Base-by-base conservation (phyloP, 2,888 invertebrate genomes). In the Diplazon laetatorius region DNA sequence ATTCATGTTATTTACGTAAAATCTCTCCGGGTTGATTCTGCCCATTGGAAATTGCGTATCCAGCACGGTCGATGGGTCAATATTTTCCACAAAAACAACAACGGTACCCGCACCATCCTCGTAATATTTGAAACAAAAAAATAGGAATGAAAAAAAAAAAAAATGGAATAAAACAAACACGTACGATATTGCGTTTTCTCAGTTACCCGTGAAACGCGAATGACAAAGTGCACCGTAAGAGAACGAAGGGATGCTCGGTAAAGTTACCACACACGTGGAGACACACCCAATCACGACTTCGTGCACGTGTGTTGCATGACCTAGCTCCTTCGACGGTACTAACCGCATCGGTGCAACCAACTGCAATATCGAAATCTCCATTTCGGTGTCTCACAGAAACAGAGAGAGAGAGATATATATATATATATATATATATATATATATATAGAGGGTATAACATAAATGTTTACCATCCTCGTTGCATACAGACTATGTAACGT, bases 381-480 rank as follows among this genome's bases (percentile, higher is more conserved):
- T 35, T 35, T 35, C 35, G 3, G 37, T 35, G 10, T 57, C 57
- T 57, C 37, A 10, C n/a, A 22, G 10, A 35, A 35, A 48, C n/a
- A n/a, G n/a, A n/a, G n/a, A n/a, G n/a, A n/a, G n/a, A n/a, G n/a
- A n/a, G n/a, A n/a, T n/a, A n/a, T n/a, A n/a, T n/a, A n/a, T n/a
- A n/a, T n/a, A n/a, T n/a, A n/a, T n/a, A n/a, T n/a, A n/a, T n/a
- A n/a, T n/a, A n/a, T n/a, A 48, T 37, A 25, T 37, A 71, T n/a
- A n/a, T n/a, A n/a, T n/a, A n/a, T n/a, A n/a, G n/a, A n/a, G n/a
- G n/a, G n/a, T n/a, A n/a, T n/a, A n/a, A 52, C 71, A 62, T 71
- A 71, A 71, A 71, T 60, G 71, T 71, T 71, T 71, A 71, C 62
- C 52, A 62, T 71, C 62, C 48, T 44, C 52, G 8, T 71, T 39